phyloP scores from a whole-genome alignment of 2,888 invertebrate species.

The Stenodema calcarata region DNA sequence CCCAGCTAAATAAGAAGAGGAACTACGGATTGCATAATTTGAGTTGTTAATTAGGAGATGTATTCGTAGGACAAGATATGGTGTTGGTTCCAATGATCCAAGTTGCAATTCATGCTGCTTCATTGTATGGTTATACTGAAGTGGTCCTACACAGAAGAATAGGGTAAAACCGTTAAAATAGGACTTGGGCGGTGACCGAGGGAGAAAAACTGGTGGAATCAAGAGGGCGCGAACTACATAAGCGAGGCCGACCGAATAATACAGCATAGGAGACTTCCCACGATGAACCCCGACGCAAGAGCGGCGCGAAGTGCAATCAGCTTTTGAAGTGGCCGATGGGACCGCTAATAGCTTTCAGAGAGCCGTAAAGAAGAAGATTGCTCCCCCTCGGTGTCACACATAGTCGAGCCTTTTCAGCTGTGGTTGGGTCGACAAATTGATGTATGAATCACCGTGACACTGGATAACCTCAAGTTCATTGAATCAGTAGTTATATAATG shows the following conservation, averaged over 20 bases:
- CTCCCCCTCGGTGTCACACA: not conserved
- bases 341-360: conserved; percentile 31
- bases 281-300: not conserved
- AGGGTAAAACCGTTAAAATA: not conserved
- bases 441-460: not conserved
- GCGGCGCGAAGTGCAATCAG: conserved; percentile 8
- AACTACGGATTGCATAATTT: too few species aligned
- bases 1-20: too few species aligned
- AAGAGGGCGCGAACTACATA: not conserved
- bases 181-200: not conserved
- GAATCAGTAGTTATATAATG: not conserved
- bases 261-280: conserved; percentile 1
- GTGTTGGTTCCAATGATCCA: too few species aligned
- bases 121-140: not conserved
- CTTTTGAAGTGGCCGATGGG: conserved; percentile 26
- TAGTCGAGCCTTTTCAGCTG: not conserved
- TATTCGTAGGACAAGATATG: too few species aligned
- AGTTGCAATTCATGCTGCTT: not conserved
- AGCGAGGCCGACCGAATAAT: not conserved
- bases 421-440: conserved; percentile 12
- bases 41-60: too few species aligned
- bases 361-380: conserved; percentile 14
- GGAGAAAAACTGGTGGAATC: not conserved
- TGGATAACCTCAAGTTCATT: not conserved
- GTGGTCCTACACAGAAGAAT: not conserved